phyloP scores from a whole-genome alignment of 2,888 invertebrate species.

The Campoplex nolae region DNA sequence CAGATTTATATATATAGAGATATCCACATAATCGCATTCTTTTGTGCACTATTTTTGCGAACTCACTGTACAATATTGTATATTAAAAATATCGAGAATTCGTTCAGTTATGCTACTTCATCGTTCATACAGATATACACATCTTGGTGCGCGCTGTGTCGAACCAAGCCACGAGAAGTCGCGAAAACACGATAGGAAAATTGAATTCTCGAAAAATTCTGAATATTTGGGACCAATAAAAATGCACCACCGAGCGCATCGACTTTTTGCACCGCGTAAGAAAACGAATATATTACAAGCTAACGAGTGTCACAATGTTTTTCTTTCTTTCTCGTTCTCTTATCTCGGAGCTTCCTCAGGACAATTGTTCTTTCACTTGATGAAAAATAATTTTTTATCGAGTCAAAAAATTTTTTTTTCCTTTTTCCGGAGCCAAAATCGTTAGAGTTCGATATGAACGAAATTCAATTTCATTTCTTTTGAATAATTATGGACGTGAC shows the following conservation, averaged over 20 bases:
- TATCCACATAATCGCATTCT: slow-evolving; percentile 3
- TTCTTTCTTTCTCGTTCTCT: neutral
- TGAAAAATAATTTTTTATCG: too few relatives aligned
- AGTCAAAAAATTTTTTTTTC: neutral
- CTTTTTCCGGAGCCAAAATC: too few relatives aligned
- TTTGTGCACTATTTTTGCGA: neutral
- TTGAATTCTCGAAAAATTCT: slow-evolving; percentile 27
- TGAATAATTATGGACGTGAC: neutral
- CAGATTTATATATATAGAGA: too few relatives aligned
- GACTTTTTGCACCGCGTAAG: too few relatives aligned
- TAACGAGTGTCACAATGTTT: neutral
- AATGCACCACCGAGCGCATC: neutral
- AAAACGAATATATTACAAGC: neutral
- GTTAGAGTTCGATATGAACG: too few relatives aligned
- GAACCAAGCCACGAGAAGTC: neutral
- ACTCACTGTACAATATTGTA: slow-evolving; percentile 12
- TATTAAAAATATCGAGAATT: slow-evolving; percentile 53
- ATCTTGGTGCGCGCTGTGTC: neutral
- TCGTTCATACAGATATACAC: neutral
- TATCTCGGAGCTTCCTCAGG: neutral
- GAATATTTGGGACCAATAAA: slow-evolving; percentile 8
- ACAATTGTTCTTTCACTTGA: neutral
- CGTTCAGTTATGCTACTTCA: slow-evolving; percentile 11
- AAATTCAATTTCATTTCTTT: too few relatives aligned
- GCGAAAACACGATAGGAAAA: slow-evolving; percentile 11